A percentile compares a stretch with the other conserved stretches of the same genome.
Conservation (phyloP, 2,797 vertebrate genomes). For the Brachyrhaphis roseni region DNA sequence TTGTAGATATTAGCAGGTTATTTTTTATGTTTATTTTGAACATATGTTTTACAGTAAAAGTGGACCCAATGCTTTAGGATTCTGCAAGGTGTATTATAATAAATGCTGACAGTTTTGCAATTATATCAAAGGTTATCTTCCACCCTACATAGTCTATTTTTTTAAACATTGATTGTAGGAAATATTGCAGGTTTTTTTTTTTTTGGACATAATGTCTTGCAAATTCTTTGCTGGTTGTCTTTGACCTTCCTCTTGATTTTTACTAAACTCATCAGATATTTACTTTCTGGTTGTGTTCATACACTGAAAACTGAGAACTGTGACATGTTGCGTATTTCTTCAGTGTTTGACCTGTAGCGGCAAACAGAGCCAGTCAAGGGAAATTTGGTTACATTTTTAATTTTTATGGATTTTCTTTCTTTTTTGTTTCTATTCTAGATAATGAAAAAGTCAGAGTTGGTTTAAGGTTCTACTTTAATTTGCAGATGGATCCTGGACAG, state of each 20-base stretch:
- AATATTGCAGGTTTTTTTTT: background rate
- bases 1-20: background rate
- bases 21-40: background rate
- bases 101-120: background rate
- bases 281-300: background rate
- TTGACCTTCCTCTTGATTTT: background rate
- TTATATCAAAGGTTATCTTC: background rate
- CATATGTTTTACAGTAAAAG: background rate
- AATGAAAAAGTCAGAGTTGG: background rate
- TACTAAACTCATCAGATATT: background rate
- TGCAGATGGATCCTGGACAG: conserved; percentile 97
- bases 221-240: background rate
- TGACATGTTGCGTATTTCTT: background rate
- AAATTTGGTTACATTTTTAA: background rate
- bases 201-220: background rate
- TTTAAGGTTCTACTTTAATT: conserved; percentile 19
- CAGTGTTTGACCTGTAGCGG: background rate
- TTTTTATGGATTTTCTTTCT: background rate
- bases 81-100: background rate
- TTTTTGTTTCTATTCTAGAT: background rate
- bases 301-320: background rate
- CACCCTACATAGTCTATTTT: background rate
- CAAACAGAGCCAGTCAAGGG: background rate
- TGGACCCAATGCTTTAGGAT: background rate
- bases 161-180: background rate